A percentile compares a stretch with the other conserved stretches of the same genome.
These are phyloP conservation scores for Drosophila asahinai DNA, from an alignment of 1,140 invertebrate genomes.

Conservation along the genomic window DNA sequence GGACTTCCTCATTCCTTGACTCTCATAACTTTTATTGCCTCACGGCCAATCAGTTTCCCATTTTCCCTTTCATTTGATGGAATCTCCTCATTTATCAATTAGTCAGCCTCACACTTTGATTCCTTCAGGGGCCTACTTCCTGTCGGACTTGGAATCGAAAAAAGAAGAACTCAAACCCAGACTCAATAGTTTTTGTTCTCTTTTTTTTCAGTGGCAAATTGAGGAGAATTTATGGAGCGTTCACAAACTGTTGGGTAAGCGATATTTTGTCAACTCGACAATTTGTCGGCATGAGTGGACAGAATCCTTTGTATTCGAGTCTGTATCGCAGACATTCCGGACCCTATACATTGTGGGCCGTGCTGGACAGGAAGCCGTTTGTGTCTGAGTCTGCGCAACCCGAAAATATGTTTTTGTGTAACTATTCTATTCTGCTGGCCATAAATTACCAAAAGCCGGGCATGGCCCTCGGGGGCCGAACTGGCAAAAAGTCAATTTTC, in stretches of 20 bases:
- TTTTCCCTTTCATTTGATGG: constrained; percentile 24
- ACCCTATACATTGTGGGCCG: constrained; percentile 2
- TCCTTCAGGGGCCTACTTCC: constrained; percentile 56
- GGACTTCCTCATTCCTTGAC: constrained; percentile 3
- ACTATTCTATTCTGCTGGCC: constrained; percentile 41
- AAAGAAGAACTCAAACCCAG: constrained; percentile 1
- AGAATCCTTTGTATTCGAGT: constrained; percentile 44
- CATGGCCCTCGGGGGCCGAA: constrained; percentile 6
- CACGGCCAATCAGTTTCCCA: constrained; percentile 37
- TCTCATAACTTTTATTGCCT: constrained; percentile 30
- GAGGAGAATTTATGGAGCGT: constrained; percentile 47
- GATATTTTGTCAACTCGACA: constrained; percentile 67
- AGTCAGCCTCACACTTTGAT: constrained; percentile 39
- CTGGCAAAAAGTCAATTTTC: constrained; percentile 40
- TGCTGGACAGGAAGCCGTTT: constrained; percentile 61
- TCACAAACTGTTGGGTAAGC: constrained; percentile 40
- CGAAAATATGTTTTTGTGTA: constrained; percentile 48
- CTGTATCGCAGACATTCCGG: constrained; percentile 13
- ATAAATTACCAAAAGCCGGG: constrained; percentile 48
- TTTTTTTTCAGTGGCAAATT: constrained; percentile 45
- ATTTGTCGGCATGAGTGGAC: constrained; percentile 67
- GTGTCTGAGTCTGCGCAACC: constrained; percentile 17
- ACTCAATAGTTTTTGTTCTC: constrained; percentile 16
- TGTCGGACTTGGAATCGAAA: constrained; percentile 4
- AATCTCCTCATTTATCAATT: constrained; percentile 40